Evolutionary conservation across 2,888 invertebrate species (phyloP), one percentile per base, ranked within the genome.

Genomic region (Drosophila nigritarsus): DNA sequence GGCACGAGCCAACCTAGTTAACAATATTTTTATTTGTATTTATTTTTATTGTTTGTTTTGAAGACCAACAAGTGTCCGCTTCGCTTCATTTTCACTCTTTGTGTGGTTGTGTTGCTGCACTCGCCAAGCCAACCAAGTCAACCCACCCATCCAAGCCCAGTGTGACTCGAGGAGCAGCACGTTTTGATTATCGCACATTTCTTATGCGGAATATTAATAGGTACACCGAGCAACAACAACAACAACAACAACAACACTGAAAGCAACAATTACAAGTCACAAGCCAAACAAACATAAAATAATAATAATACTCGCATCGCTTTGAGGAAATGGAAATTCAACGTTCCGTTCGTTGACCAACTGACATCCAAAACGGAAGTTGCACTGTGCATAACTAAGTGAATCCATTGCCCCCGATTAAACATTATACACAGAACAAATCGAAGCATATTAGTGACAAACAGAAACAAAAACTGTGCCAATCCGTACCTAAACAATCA

Each of bases 141-240:
- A 45, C 50, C 36, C 50, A 49, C 30, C 20, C 62, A 40, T 42
- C 56, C 56, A 66, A 66, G 61, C 36, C 61, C 58, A 53, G 45
- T 67, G 48, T 51, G 60, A 42, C 55, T 40, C 54, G 45, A 60
- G n/a, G 59, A 65, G 68, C 71, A 65, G 71, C 83, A 88, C 85
- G 85, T 83, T 89, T 85, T 83, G 78, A 85, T 85, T 85, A 85
- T 81, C 84, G 82, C 89, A 85, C 87, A 85, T 79, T 81, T 89
- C 82, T 77, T 79, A 64, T 65, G 51, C 65, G 70, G 85, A 81
- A 85, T 85, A 83, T 70, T 72, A 79, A 83, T 83, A 64, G 81
- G 58, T 60, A 53, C 50, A 50, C 55, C 48, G 38, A 53, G 29
- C 59, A 60, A 29, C 58, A 53, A 30, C 51, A 68, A 8, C 30